Percentiles rank a stretch among this genome's conserved stretches.
Evolutionary conservation across 2,888 invertebrate species (phyloP).

Genomic region (Phalera bucephala): DNA sequence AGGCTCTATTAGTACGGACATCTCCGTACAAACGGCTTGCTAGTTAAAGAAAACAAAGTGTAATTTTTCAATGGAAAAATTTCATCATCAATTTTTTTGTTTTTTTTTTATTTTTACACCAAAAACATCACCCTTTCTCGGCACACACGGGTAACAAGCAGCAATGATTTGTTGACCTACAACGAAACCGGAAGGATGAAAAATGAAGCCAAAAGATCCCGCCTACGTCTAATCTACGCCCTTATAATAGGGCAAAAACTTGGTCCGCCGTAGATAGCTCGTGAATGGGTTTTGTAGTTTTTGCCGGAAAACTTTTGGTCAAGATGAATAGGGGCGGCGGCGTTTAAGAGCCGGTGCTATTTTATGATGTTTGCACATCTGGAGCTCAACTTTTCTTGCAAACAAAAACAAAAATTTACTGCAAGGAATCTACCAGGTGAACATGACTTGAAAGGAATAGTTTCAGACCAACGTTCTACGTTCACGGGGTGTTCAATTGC

Average conservation of each 20-base stretch:
- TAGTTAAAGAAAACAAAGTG: no score
- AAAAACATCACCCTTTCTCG: not conserved
- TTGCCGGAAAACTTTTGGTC: conserved; percentile 35
- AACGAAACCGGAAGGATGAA: not conserved
- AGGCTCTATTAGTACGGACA: no score
- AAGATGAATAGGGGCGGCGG: conserved; percentile 41
- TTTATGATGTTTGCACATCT: conserved; percentile 39
- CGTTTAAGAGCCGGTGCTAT: conserved; percentile 24
- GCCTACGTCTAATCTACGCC: conserved; percentile 35
- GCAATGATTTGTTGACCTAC: not conserved
- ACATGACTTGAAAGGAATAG: conserved; percentile 3
- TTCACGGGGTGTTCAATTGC: no score
- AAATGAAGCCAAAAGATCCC: conserved; percentile 13
- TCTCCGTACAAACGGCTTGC: no score
- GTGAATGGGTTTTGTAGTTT: conserved; percentile 42
- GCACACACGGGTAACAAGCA: no score
- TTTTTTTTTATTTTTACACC: not conserved
- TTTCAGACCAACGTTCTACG: no score
- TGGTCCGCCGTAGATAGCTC: conserved; percentile 27
- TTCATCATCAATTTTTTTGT: no score
- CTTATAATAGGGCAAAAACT: conserved; percentile 48
- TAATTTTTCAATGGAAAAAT: no score
- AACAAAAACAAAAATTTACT: conserved; percentile 3
- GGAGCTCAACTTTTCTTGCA: conserved; percentile 15
- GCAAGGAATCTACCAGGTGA: conserved; percentile 1